Percentiles rank a stretch among this genome's conserved stretches.
Conservation (phyloP, 2,113 vertebrate species). For the Tragelaphus scriptus region DNA sequence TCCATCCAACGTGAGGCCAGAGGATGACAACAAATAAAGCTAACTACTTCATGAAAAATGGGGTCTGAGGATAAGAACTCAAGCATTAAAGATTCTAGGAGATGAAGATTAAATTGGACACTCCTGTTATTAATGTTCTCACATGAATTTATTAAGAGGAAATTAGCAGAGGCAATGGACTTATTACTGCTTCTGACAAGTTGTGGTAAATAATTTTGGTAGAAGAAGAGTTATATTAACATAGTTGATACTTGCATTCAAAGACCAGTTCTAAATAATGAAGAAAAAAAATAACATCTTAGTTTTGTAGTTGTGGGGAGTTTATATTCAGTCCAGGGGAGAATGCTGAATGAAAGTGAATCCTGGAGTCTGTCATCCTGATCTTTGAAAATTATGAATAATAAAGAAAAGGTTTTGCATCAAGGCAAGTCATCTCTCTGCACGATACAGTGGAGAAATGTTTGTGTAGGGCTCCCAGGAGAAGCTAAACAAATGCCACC, state of each 20-base stretch:
- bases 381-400: not conserved
- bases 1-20: not conserved
- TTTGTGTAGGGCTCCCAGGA: not conserved
- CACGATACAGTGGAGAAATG: not conserved
- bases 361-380: not conserved
- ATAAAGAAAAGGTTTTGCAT: not conserved
- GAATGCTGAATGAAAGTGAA: not conserved
- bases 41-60: slow-evolving; percentile 22
- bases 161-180: not conserved
- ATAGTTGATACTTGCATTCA: not conserved
- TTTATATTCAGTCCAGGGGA: not conserved
- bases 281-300: not conserved
- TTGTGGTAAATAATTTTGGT: not conserved
- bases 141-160: not conserved
- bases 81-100: not conserved
- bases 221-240: not conserved
- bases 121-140: not conserved
- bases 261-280: not conserved
- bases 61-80: not conserved
- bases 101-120: not conserved
- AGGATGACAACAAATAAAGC: not conserved
- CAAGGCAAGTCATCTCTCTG: not conserved
- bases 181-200: not conserved
- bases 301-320: not conserved
- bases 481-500: not conserved